Evolutionary conservation across 1,140 invertebrate genomes (phyloP), one percentile per base, ranked within the genome.

Genomic region (Sycobia sp.): DNA sequence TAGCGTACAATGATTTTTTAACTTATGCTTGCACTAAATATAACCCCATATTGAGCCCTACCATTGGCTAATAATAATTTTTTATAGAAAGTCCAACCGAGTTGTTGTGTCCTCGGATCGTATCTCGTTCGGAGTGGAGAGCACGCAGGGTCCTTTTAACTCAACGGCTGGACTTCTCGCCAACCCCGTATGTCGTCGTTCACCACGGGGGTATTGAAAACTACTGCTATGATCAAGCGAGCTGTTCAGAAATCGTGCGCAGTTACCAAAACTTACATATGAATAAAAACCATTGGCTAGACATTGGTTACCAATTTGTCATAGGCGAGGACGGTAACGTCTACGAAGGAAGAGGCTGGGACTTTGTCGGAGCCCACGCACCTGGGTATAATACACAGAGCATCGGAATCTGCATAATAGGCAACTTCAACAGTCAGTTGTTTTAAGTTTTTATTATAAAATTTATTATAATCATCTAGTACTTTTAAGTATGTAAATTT

Each of bases 281-380:
- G 68, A 81, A 88, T 46, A 77, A 73, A 20, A 82, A 80, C 10
- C 79, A 80, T 1, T 92, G 89, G 90, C 84, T 80, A 70, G 91
- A 93, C 70, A 90, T 89, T 14, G 84, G 80, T 3, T 88, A 87
- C 62, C 87, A 82, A 65, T 90, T 89, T 66, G 61, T 89, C 25
- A 83, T 90, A 36, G 88, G 87, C 4, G 85, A 84, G 29, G 88
- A 90, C 73, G 87, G 87, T 0, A 83, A 83, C 14, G 82, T 84
- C 0, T 89, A 88, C 69, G 89, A 90, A 71, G 91, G 89, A 3
- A 84, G 91, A 11, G 91, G 90, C 4, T 93, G 89, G 89, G 81
- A 84, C 18, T 72, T 75, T 0, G 61, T 84, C 0, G 90, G 90
- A 0, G 86, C 89, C 0, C 90, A 92, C 68, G 83, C 89, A 3